These are phyloP conservation scores for Polydesmus complanatus DNA, from an alignment of 2,888 invertebrate species.

Conservation along the genomic window DNA sequence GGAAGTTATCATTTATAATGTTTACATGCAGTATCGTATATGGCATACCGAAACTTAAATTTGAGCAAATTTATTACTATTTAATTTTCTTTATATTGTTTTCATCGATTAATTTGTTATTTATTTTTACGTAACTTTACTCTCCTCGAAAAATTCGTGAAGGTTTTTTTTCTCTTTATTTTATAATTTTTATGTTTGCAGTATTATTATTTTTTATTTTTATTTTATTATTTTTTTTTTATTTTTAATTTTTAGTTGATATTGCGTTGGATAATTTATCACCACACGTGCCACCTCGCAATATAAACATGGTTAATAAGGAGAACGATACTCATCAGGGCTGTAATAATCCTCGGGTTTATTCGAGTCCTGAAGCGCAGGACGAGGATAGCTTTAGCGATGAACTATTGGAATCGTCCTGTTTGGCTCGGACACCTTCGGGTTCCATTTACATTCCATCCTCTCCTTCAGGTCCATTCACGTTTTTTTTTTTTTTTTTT, in stretches of 20 bases:
- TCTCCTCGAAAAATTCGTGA: too few species aligned
- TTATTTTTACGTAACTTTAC: too few species aligned
- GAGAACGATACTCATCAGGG: slow-evolving; percentile 7
- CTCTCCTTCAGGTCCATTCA: neutral
- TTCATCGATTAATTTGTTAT: too few species aligned
- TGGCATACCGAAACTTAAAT: too few species aligned
- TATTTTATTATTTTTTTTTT: neutral
- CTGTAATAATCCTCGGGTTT: slow-evolving; percentile 4
- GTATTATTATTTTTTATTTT: neutral
- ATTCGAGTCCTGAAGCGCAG: slow-evolving; percentile 1
- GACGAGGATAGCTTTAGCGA: slow-evolving; percentile 2
- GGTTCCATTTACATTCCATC: slow-evolving; percentile 89
- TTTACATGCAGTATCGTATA: too few species aligned
- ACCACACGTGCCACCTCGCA: slow-evolving; percentile 19
- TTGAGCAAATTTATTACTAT: too few species aligned
- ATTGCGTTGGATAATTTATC: slow-evolving; percentile 15
- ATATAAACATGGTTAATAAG: slow-evolving; percentile 16
- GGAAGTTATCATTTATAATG: too few species aligned
- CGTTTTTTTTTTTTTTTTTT: neutral
- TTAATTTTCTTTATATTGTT: too few species aligned
- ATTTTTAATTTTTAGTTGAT: slow-evolving; percentile 16
- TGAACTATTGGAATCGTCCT: slow-evolving; percentile 46
- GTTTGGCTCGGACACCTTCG: slow-evolving; percentile 77
- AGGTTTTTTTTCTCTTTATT: neutral
- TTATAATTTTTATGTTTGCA: neutral